Percentiles rank a stretch among this genome's conserved stretches.
Conservation (phyloP, 1,140 invertebrate genomes). For the Dinothrombium tinctorium region DNA sequence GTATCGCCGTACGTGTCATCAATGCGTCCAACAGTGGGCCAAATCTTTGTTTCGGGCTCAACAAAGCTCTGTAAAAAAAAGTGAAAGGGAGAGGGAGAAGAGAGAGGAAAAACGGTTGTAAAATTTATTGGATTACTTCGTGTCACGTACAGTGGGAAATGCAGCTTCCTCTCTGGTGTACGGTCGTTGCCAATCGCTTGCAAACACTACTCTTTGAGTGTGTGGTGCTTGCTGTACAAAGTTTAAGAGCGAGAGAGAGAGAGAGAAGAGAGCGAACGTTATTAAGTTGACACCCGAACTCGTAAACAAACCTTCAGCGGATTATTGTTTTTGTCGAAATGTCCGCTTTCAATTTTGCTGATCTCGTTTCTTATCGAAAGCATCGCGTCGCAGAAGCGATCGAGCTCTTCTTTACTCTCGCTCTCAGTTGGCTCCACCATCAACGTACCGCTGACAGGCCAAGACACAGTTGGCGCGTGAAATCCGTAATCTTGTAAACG, state of each 20-base stretch:
- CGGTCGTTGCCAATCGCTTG: conserved; percentile 65
- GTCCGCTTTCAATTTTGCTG: conserved; percentile 66
- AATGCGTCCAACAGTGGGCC: conserved; percentile 86
- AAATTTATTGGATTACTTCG: conserved; percentile 9
- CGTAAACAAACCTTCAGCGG: conserved; percentile 41
- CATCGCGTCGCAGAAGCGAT: conserved; percentile 83
- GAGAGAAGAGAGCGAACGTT: background rate
- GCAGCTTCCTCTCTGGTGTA: conserved; percentile 81
- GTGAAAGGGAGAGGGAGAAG: background rate
- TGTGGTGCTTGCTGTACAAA: conserved; percentile 65
- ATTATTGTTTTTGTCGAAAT: conserved; percentile 59
- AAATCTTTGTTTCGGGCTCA: conserved; percentile 62
- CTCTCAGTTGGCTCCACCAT: conserved; percentile 99
- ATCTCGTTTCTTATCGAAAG: conserved; percentile 76
- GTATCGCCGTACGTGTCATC: conserved; percentile 97
- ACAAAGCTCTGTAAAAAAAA: conserved; percentile 61
- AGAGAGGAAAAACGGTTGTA: background rate
- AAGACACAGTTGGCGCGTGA: conserved; percentile 96
- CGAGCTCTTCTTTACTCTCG: conserved; percentile 82
- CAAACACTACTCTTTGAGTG: conserved; percentile 60
- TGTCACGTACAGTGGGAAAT: conserved; percentile 59
- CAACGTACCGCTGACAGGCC: conserved; percentile 81
- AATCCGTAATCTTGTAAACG: conserved; percentile 95
- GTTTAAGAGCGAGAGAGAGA: background rate
- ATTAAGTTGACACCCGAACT: background rate